Base-by-base conservation (phyloP, 2,797 vertebrate genomes). In the Poeciliopsis turneri region DNA sequence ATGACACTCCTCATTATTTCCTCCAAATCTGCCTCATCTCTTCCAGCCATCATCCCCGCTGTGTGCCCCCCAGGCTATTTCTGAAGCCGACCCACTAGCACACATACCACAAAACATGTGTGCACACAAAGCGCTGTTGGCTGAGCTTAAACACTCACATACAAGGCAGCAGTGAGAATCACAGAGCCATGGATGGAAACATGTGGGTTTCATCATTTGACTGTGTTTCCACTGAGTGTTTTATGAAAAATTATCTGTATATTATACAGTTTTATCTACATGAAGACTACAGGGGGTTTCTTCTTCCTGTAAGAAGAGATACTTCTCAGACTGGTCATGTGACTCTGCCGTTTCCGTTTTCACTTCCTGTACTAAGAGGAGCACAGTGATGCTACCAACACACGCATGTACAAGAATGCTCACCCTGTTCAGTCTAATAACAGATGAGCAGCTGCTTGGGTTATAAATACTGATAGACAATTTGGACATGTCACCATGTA, bases 341-440 rank as follows among this genome's bases (percentile, higher is more conserved):
- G 89, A 88, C 82, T 36, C 5, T 10, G 59, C 45, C 16, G 51
- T 88, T 94, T 95, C 92, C 92, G 89, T 80, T 92, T 87, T 90
- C 85, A 85, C 90, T 90, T 94, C 93, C 93, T 92, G 87, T 82
- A 61, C 61, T 3, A 87, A 86, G 77, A 25, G 76, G 55, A 41
- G 64, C 79, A 77, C 49, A 83, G 45, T 78, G 7, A 39, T 30
- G 23, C 72, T 72, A 75, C 30, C 69, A 79, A 76, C 74, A 78
- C 61, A 36, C 71, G 61, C 23, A 16, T 46, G 76, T 49, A 77
- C 53, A 83, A 43, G 71, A 73, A 57, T 23, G 64, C 46, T 33
- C 12, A 33, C 30, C 75, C 33, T 36, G 55, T 72, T 46, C 41
- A 15, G 23, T 51, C 12, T 75, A 16, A 49, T 46, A 59, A 77